Percentiles rank a stretch among this genome's conserved stretches.
These are phyloP conservation scores for Drosophila busckii DNA, from an alignment of 1,140 invertebrate genomes.

Conservation along the genomic window DNA sequence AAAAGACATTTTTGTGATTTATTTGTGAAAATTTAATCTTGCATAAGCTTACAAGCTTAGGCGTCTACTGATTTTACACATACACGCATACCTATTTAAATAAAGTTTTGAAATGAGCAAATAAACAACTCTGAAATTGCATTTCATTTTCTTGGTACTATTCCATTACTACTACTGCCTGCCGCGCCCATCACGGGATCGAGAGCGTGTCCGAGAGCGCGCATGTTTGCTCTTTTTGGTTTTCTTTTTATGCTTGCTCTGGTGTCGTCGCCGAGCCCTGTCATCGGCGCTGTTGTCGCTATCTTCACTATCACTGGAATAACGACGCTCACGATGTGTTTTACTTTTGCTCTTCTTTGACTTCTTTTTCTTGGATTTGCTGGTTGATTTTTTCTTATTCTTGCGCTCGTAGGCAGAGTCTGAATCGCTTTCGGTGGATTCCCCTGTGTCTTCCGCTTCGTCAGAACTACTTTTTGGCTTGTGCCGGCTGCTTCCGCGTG, in stretches of 20 bases:
- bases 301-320: conserved; percentile 12
- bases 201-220: conserved; percentile 58
- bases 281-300: conserved; percentile 28
- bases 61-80: conserved; percentile 37
- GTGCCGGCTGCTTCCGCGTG: conserved; percentile 8
- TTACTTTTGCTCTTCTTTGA: conserved; percentile 59
- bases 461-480: conserved; percentile 47
- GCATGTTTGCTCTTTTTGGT: conserved; percentile 73
- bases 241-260: conserved; percentile 70
- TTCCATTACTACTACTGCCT: conserved; percentile 25
- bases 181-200: conserved; percentile 53
- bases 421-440: conserved; percentile 62
- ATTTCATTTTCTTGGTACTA: background rate
- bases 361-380: conserved; percentile 52
- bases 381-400: conserved; percentile 54
- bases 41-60: conserved; percentile 45
- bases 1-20: conserved; percentile 67
- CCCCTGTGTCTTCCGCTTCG: conserved; percentile 57
- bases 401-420: conserved; percentile 64
- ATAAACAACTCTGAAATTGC: conserved; percentile 4
- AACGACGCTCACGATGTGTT: conserved; percentile 16
- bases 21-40: conserved; percentile 70
- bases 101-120: conserved; percentile 55
- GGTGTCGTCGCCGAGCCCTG: conserved; percentile 23
- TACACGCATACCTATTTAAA: conserved; percentile 54